Base-by-base conservation (phyloP, 2,888 invertebrate species). In the Melieria crassipennis region DNA sequence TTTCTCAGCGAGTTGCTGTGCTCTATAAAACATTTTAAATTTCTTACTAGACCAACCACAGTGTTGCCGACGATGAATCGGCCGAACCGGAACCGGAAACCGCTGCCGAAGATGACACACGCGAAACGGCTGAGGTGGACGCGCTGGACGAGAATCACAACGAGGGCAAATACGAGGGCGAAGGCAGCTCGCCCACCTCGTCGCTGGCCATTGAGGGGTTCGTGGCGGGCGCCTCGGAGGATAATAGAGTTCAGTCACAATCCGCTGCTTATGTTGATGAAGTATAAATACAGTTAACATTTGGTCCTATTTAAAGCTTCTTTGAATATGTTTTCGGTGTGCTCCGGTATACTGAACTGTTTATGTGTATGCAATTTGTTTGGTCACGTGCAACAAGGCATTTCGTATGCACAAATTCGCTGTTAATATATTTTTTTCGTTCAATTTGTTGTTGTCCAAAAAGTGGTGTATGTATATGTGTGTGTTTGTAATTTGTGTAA, bases 231-330 rank as follows among this genome's bases (percentile, higher is more conserved):
- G 85, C 82, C 75, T 79, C 87, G 72, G 87, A 86, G 81, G 87
- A 87, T 84, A 84, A 80, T 83, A 86, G 85, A 83, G 84, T 87
- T 81, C 86, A 87, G 82, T 87, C 87, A 77, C 85, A 86, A 84
- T 85, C 84, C 78, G 85, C 85, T 79, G 84, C 83, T 81, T 79
- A 77, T 81, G 78, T 77, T 78, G 79, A 83, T 78, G 83, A 87
- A 82, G 83, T 81, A 82, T 84, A 73, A 77, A 61, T 62, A 52
- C 62, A 68, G 67, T 68, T 68, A 61, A 68, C 61, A 55, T 61
- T 43, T 68, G 10, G 9, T 50, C 11, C 9, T 10, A 50, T 10
- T 10, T 50, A 9, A 9, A 50, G 50, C 11, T 50, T 9, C 16
- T 62, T 62, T 62, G 62, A 43, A 9, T 47, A 11, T 10, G 11